phyloP scores from a whole-genome alignment of 2,113 vertebrate species.

The Ploceus nigricollis region DNA sequence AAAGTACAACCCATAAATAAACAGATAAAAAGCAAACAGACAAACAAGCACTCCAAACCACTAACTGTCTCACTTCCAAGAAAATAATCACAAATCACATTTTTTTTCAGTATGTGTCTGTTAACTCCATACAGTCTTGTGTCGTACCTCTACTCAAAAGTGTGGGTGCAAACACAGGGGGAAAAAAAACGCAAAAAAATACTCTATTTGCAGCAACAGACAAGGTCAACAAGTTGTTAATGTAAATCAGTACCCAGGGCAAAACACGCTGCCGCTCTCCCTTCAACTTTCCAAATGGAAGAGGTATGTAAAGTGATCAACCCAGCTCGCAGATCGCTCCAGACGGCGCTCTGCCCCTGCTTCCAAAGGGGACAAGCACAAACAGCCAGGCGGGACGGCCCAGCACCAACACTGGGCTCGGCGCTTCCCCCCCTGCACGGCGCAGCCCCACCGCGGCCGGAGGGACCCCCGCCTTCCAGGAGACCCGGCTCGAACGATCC shows the following conservation, averaged over 20 bases:
- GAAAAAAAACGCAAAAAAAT: background rate
- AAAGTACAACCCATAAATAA: background rate
- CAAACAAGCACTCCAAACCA: background rate
- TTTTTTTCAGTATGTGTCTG: background rate
- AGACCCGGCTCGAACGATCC: accelerated
- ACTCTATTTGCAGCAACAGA: background rate
- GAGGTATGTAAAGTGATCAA: background rate
- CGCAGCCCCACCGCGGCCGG: background rate
- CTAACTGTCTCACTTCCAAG: background rate
- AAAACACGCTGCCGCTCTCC: background rate
- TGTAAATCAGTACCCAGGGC: background rate
- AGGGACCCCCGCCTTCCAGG: accelerated
- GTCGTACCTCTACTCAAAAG: background rate
- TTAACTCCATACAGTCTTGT: background rate
- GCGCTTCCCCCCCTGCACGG: background rate
- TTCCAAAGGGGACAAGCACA: background rate
- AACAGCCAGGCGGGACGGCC: background rate
- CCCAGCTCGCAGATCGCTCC: background rate
- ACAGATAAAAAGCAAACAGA: background rate
- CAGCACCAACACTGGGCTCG: background rate
- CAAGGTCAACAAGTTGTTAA: slow-evolving; percentile 2
- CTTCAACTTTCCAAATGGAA: background rate
- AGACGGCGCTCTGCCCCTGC: background rate
- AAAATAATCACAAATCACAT: background rate
- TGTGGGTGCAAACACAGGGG: accelerated